Evolutionary conservation across 2,797 vertebrate genomes (phyloP), one percentile per base, ranked within the genome.

Genomic region (Galaxias olidus): DNA sequence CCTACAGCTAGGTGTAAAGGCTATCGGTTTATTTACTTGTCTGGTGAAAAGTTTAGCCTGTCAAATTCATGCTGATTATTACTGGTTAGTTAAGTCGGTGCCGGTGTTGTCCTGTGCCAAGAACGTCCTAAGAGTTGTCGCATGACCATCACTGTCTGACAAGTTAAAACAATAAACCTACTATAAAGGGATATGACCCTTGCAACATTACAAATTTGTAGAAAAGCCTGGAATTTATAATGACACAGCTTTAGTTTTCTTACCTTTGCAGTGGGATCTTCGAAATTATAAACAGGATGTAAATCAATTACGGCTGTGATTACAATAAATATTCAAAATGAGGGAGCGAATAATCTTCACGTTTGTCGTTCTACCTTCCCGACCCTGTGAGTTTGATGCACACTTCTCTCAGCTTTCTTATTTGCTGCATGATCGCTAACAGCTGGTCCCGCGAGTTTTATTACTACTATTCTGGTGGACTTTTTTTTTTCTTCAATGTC

Each of bases 401-500:
- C 11, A 18, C 30, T 15, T 59, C 14, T 20, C 70, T 58, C 59
- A 66, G 30, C 30, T 30, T 63, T 49, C 67, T 65, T 65, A 84
- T 65, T 77, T 63, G 76, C 80, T 72, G 69, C 74, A 68, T 72
- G 72, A 68, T 60, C 62, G 61, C 44, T 61, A 65, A 18, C 71
- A 68, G 69, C 77, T 58, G 62, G 63, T 76, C 65, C 69, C 51
- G 71, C 71, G 69, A 65, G 57, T 68, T 83, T 85, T 83, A 85
- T 76, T 75, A 76, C 75, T 74, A 73, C 61, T 30, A 64, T 73
- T 73, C 71, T 61, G 45, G 56, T 30, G 30, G 30, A 30, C 60
- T 63, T 52, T 59, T 48, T 64, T 49, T 66, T 68, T 11, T 44
- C 17, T 49, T 75, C 7, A 43, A 14, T 77, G 49, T 80, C 69